A percentile compares a stretch with the other conserved stretches of the same genome.
phyloP scores from a whole-genome alignment of 2,888 invertebrate genomes.

The Lydus trimaculatus region DNA sequence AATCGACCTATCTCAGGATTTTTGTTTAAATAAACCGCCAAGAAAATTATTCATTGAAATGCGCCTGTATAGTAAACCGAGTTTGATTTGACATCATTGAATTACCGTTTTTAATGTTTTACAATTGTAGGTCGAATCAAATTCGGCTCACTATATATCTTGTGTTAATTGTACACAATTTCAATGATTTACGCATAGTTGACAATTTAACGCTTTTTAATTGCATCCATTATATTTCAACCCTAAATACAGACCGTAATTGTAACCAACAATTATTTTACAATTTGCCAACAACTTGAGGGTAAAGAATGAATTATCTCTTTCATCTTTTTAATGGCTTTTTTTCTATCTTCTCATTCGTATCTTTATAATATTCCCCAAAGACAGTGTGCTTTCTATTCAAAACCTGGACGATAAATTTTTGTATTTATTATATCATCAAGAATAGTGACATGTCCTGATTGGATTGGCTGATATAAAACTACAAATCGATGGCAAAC shows the following conservation, averaged over 20 bases:
- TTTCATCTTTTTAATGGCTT: neutral
- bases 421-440: neutral
- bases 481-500: too few species aligned
- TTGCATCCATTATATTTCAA: neutral
- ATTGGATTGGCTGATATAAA: too few species aligned
- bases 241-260: neutral
- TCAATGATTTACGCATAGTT: neutral
- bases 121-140: too few species aligned
- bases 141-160: too few species aligned
- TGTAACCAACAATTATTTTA: neutral
- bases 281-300: neutral
- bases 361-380: neutral
- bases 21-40: too few species aligned
- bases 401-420: neutral
- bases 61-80: too few species aligned
- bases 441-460: too few species aligned
- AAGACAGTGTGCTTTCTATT: neutral
- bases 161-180: neutral
- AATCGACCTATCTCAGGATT: too few species aligned
- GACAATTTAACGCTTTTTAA: neutral
- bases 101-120: too few species aligned
- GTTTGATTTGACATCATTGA: too few species aligned
- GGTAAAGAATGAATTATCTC: neutral
- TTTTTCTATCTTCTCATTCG: neutral
- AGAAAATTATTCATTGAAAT: too few species aligned